Conservation (phyloP, 2,797 vertebrate species). For the Acanthurus leucopareius region DNA sequence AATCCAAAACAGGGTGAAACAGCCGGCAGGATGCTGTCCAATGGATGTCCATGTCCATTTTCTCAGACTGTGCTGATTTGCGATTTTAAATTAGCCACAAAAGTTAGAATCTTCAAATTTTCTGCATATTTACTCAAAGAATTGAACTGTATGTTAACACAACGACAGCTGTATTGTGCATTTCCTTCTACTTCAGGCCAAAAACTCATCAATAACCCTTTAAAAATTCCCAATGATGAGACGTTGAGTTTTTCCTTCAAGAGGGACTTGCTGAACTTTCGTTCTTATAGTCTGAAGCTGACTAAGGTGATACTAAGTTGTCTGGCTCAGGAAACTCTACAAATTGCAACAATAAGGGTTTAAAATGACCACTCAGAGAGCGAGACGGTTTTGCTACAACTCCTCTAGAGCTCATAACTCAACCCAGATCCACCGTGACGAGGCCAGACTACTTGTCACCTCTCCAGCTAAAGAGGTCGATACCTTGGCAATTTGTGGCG, state of each 20-base stretch:
- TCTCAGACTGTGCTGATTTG: too few species aligned
- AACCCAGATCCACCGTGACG: slow-evolving; percentile 15
- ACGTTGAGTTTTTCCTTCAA: not conserved
- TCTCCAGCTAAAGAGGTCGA: slow-evolving; percentile 7
- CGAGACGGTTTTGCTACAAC: slow-evolving; percentile 26
- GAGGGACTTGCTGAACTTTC: not conserved
- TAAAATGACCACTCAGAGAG: slow-evolving; percentile 9
- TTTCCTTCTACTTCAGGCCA: too few species aligned
- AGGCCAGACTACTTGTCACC: slow-evolving; percentile 8
- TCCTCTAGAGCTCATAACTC: slow-evolving; percentile 6
- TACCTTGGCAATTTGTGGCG: not conserved
- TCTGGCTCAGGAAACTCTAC: slow-evolving; percentile 3
- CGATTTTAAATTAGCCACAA: too few species aligned
- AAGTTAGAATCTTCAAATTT: too few species aligned
- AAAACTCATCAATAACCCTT: too few species aligned
- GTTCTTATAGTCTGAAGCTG: slow-evolving; percentile 16
- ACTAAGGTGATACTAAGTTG: not conserved
- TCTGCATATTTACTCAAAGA: too few species aligned
- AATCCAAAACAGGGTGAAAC: too few species aligned
- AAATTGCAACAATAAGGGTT: slow-evolving; percentile 7
- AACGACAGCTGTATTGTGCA: too few species aligned
- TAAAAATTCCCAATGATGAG: too few species aligned
- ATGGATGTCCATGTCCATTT: too few species aligned
- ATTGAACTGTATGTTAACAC: too few species aligned
- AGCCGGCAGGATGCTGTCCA: too few species aligned